Evolutionary conservation across 2,888 invertebrate genomes (phyloP).

Genomic region (Oxyteleia sp.): DNA sequence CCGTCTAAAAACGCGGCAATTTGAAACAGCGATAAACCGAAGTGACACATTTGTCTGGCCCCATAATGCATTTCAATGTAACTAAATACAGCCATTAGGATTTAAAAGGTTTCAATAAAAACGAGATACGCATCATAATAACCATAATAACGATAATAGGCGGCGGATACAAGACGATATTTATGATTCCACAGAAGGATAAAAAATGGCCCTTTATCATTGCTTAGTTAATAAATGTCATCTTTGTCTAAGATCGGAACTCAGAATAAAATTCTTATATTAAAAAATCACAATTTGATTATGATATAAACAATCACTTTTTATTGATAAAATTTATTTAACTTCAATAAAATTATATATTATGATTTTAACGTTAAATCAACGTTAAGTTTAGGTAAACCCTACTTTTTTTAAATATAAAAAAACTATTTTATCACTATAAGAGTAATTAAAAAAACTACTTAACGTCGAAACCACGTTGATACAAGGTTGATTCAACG

Average conservation of each 20-base stretch:
- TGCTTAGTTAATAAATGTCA: constrained; percentile 26
- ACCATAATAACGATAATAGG: constrained; percentile 34
- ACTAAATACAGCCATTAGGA: constrained; percentile 41
- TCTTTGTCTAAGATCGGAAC: constrained; percentile 19
- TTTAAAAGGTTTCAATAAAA: constrained; percentile 50
- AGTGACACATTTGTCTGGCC: constrained; percentile 23
- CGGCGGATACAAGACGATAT: constrained; percentile 32
- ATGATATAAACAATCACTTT: no score
- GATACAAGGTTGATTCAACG: no score
- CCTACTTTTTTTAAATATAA: no score
- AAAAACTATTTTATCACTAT: no score
- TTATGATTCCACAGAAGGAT: constrained; percentile 32
- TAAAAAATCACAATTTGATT: no score
- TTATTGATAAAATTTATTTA: no score
- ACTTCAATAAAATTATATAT: no score
- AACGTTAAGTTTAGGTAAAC: no score
- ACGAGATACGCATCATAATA: constrained; percentile 33
- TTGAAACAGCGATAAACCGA: constrained; percentile 4
- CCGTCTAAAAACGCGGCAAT: not conserved
- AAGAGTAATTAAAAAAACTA: no score
- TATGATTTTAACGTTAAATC: no score
- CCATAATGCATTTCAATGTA: constrained; percentile 33
- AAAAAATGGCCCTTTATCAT: constrained; percentile 31
- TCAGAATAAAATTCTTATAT: no score
- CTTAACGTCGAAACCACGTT: no score